Conservation (phyloP, 2,888 invertebrate genomes). For the Eudemis profundana region DNA sequence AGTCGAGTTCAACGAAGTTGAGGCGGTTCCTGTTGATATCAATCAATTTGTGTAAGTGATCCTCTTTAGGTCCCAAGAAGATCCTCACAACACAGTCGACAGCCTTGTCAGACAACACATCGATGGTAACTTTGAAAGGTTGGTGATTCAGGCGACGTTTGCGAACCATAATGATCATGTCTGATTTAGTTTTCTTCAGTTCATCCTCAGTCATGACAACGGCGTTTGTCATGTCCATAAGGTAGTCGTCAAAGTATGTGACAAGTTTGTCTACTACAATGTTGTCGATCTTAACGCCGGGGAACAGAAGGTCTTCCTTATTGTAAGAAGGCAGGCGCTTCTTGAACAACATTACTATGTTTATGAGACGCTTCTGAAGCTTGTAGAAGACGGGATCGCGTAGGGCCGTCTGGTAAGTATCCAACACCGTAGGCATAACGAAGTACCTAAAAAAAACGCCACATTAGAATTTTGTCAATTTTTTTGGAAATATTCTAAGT, state of each 20-base stretch:
- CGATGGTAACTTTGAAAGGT: constrained; percentile 85
- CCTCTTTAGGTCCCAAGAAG: constrained; percentile 89
- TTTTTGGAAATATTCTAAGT: not conserved
- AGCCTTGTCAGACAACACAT: constrained; percentile 84
- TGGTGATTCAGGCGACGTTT: constrained; percentile 88
- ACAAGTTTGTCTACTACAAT: constrained; percentile 87
- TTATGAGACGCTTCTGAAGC: constrained; percentile 86
- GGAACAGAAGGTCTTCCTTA: constrained; percentile 85
- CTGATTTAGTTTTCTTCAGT: constrained; percentile 75
- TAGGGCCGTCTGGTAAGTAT: constrained; percentile 87
- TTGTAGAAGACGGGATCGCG: constrained; percentile 91
- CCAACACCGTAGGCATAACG: constrained; percentile 85
- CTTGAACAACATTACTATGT: constrained; percentile 86
- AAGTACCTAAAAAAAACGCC: constrained; percentile 70
- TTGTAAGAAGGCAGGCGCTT: constrained; percentile 86
- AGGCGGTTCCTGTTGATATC: constrained; percentile 85
- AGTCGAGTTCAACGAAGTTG: constrained; percentile 88
- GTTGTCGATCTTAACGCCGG: constrained; percentile 87
- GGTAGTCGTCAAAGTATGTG: constrained; percentile 89
- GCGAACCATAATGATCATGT: constrained; percentile 82
- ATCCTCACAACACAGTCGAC: constrained; percentile 87
- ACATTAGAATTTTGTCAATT: not conserved
- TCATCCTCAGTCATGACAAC: constrained; percentile 79
- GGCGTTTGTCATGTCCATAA: constrained; percentile 87
- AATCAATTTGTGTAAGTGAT: constrained; percentile 82